Evolutionary conservation across 2,888 invertebrate species (phyloP).

Genomic region (Hybos culiciformis): DNA sequence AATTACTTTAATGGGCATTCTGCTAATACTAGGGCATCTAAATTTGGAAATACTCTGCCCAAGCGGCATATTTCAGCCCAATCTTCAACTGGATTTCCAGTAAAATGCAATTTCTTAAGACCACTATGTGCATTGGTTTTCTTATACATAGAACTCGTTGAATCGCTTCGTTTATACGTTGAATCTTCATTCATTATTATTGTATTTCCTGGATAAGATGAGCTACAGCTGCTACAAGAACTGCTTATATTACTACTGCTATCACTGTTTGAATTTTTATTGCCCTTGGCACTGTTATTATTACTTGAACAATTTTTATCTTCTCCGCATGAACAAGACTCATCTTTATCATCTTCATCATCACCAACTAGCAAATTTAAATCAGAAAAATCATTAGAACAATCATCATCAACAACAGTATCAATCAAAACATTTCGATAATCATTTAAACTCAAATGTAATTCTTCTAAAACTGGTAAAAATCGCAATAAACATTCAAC

Average conservation of each 20-base stretch:
- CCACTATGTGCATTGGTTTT: slow-evolving; percentile 44
- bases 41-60: slow-evolving; percentile 70
- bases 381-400: slow-evolving; percentile 14
- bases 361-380: slow-evolving; percentile 14
- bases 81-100: slow-evolving; percentile 69
- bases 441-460: slow-evolving; percentile 85
- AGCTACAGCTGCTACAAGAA: slow-evolving; percentile 1
- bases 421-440: slow-evolving; percentile 63
- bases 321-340: slow-evolving; percentile 7
- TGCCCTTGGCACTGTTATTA: not conserved
- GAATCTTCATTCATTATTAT: too few relatives aligned
- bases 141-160: slow-evolving; percentile 19
- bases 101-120: slow-evolving; percentile 71
- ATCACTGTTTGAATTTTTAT: slow-evolving; percentile 1
- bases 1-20: slow-evolving; percentile 60
- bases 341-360: slow-evolving; percentile 14
- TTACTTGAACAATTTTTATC: not conserved
- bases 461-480: slow-evolving; percentile 70
- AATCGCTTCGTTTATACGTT: slow-evolving; percentile 13
- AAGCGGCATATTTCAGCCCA: slow-evolving; percentile 76
- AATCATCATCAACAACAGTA: slow-evolving; percentile 25
- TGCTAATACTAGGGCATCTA: slow-evolving; percentile 74
- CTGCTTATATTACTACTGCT: not conserved
- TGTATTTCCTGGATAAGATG: too few relatives aligned
- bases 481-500: slow-evolving; percentile 62